These are phyloP conservation scores for Amyelois transitella DNA, from an alignment of 1,140 invertebrate species.

Conservation along the genomic window DNA sequence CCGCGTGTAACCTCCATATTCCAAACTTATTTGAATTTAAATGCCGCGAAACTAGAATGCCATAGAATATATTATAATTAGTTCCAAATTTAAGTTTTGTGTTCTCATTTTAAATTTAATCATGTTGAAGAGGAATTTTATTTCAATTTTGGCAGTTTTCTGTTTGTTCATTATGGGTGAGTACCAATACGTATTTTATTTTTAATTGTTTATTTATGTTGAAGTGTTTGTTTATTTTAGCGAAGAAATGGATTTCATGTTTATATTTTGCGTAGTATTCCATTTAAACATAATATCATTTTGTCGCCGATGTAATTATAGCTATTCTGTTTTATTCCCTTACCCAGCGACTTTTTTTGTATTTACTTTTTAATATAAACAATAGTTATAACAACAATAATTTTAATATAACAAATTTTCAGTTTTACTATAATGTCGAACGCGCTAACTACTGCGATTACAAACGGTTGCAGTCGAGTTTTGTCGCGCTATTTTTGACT, in stretches of 20 bases:
- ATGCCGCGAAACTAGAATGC: slow-evolving; percentile 35
- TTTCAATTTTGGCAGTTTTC: neutral
- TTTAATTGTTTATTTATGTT: neutral
- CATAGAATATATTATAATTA: neutral
- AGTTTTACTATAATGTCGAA: neutral
- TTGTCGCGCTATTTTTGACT: neutral
- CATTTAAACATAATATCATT: too few species aligned
- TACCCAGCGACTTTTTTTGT: too few species aligned
- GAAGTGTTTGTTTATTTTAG: neutral
- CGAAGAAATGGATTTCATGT: too few species aligned
- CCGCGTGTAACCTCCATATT: slow-evolving; percentile 21
- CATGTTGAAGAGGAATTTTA: neutral
- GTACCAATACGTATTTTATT: neutral
- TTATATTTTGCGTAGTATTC: too few species aligned
- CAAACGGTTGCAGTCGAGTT: neutral
- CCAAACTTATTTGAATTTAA: slow-evolving; percentile 27
- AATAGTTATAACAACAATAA: neutral
- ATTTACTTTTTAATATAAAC: too few species aligned
- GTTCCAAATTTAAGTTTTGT: slow-evolving; percentile 7
- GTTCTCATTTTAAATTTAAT: neutral
- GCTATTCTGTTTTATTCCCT: too few species aligned
- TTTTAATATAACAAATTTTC: neutral
- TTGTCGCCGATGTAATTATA: too few species aligned
- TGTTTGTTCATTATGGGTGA: neutral
- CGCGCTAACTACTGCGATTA: neutral